Conservation (phyloP, 2,888 invertebrate genomes). For the Andrena fulva region DNA sequence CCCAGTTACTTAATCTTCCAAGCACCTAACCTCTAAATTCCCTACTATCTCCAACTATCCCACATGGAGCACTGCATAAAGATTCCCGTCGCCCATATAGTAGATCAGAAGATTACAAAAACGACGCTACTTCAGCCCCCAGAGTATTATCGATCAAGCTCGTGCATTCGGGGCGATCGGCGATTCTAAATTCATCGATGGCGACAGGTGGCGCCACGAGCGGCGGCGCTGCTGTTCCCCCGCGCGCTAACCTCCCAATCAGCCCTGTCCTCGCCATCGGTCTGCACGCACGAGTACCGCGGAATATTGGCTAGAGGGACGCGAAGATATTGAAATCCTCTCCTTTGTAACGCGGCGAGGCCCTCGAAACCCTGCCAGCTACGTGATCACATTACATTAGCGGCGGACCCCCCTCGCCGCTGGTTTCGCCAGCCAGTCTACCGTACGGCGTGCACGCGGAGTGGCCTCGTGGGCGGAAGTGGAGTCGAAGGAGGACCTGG, state of each 20-base stretch:
- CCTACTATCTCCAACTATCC: no score
- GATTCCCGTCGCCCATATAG: no score
- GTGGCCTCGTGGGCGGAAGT: constrained; percentile 12
- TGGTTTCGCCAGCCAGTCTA: constrained; percentile 6
- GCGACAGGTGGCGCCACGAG: neutral
- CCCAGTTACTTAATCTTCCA: no score
- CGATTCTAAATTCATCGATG: neutral
- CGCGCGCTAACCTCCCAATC: constrained; percentile 20
- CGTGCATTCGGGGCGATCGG: neutral
- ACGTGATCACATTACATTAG: constrained; percentile 65
- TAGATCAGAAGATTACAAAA: no score
- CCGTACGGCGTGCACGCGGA: constrained; percentile 1
- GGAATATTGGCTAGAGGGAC: constrained; percentile 54
- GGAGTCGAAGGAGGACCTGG: constrained; percentile 4
- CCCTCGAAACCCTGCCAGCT: constrained; percentile 40
- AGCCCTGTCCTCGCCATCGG: constrained; percentile 8
- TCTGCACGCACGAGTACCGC: constrained; percentile 59
- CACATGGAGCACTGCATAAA: no score
- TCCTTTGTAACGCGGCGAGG: constrained; percentile 53
- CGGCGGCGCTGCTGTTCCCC: neutral
- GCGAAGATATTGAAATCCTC: constrained; percentile 63
- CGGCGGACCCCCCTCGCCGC: neutral
- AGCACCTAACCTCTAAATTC: no score
- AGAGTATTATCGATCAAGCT: neutral
- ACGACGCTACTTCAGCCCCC: neutral